A percentile compares a stretch with the other conserved stretches of the same genome.
These are phyloP conservation scores for Diprion similis DNA, from an alignment of 1,140 invertebrate species.

Conservation along the genomic window DNA sequence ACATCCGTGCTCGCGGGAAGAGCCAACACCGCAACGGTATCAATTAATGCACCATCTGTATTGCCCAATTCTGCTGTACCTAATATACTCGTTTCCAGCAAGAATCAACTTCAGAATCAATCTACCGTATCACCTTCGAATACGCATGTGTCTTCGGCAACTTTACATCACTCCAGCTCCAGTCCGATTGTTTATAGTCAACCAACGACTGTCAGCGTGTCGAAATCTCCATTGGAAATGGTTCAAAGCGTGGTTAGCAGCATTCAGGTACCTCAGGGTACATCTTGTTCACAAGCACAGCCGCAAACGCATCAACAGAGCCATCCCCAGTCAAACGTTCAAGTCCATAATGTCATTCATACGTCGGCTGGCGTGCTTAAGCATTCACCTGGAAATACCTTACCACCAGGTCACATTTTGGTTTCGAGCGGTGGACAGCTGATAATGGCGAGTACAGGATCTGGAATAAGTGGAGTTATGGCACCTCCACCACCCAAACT, in stretches of 20 bases:
- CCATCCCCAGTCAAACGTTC: slow-evolving; percentile 41
- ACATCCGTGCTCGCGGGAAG: slow-evolving; percentile 78
- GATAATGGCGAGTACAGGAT: slow-evolving; percentile 70
- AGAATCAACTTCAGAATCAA: slow-evolving; percentile 41
- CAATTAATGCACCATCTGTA: slow-evolving; percentile 69
- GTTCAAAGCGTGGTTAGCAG: slow-evolving; percentile 81
- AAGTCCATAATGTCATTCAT: slow-evolving; percentile 53
- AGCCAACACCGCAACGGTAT: slow-evolving; percentile 76
- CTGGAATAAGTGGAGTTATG: slow-evolving; percentile 66
- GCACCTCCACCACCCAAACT: slow-evolving; percentile 71
- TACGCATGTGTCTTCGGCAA: slow-evolving; percentile 42
- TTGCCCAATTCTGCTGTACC: slow-evolving; percentile 51
- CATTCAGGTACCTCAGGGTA: slow-evolving; percentile 68
- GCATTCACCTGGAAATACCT: slow-evolving; percentile 56
- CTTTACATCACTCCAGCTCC: slow-evolving; percentile 32
- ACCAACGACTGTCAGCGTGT: slow-evolving; percentile 51
- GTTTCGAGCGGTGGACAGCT: slow-evolving; percentile 78
- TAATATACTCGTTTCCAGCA: slow-evolving; percentile 45
- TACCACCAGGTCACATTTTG: slow-evolving; percentile 74
- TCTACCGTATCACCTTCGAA: slow-evolving; percentile 33
- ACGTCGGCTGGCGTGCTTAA: slow-evolving; percentile 57
- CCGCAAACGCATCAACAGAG: slow-evolving; percentile 37
- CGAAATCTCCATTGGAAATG: slow-evolving; percentile 80
- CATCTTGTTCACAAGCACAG: slow-evolving; percentile 41
- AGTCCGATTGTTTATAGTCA: slow-evolving; percentile 38